Conservation (phyloP, 2,797 vertebrate species). For the Mus minutoides region DNA sequence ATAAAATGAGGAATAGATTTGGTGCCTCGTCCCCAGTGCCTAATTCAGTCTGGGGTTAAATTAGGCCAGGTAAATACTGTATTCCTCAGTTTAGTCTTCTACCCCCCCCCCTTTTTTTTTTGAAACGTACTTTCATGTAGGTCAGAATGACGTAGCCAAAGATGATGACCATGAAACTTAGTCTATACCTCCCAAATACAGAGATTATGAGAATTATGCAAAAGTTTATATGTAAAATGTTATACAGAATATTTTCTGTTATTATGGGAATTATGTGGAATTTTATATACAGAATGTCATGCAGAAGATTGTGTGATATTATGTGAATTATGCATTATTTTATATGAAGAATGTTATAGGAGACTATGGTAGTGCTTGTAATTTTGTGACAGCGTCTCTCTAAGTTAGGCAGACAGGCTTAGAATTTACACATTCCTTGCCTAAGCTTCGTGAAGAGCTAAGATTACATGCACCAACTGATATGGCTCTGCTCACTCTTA, state of each 20-base stretch:
- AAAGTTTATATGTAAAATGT: too few relatives aligned
- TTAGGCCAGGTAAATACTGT: too few relatives aligned
- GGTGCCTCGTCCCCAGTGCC: accelerated
- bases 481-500: background rate
- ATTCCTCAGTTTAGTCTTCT: background rate
- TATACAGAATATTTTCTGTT: background rate
- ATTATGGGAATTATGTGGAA: background rate
- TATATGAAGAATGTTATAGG: background rate
- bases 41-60: background rate
- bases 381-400: background rate
- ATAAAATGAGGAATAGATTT: background rate
- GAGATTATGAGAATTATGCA: background rate
- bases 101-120: background rate
- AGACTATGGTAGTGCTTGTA: background rate
- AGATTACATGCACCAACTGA: background rate
- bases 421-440: background rate
- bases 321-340: background rate
- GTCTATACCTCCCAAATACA: background rate
- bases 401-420: background rate
- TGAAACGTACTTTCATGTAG: background rate
- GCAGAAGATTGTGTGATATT: too few relatives aligned
- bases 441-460: background rate
- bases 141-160: background rate
- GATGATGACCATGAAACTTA: background rate
- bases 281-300: background rate